Evolutionary conservation across 2,113 vertebrate species (phyloP), one percentile per base, ranked within the genome.

Genomic region (Ginglymostoma cirratum): DNA sequence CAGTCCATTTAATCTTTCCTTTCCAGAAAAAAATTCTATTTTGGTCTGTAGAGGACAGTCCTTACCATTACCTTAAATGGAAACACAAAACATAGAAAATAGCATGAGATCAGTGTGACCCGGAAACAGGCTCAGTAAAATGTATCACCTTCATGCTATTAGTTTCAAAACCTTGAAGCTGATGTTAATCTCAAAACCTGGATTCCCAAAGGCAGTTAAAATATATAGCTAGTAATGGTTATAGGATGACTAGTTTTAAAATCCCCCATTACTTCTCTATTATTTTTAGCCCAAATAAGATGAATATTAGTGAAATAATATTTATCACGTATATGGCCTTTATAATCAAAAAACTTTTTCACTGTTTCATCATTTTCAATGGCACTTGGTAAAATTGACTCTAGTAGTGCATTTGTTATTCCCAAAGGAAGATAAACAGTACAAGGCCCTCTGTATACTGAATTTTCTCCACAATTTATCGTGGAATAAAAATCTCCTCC

Each of bases 341-440:
- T 65, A 66, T 66, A 66, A n/a, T 66, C 34, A 92, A 92, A 90
- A 92, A 21, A 2, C 5, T 0, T 92, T 38, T 76, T 92, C 66
- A 38, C 17, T 66, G 30, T 65, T 92, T 66, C 89, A 92, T 66
- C 30, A 92, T 92, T 92, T 92, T n/a, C 17, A 66, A 30, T n/a
- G 87, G 24, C 87, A 90, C n/a, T 90, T 90, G 52, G 30, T n/a
- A 90, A 90, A 90, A 90, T n/a, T 90, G 87, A 90, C 87, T 90
- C 52, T 27, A n/a, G 55, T 55, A 65, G 52, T 65, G 14, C 87
- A 90, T 90, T 65, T 90, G 17, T 66, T 92, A 66, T n/a, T 34
- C n/a, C 61, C 5, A 92, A 66, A 21, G 45, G 48, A 89, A 89
- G 34, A 38, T 38, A 92, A 66, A 55, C 86, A 5, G 86, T 55